These are phyloP conservation scores for Cacoxenus indagator DNA, from an alignment of 2,888 invertebrate species.

Conservation along the genomic window DNA sequence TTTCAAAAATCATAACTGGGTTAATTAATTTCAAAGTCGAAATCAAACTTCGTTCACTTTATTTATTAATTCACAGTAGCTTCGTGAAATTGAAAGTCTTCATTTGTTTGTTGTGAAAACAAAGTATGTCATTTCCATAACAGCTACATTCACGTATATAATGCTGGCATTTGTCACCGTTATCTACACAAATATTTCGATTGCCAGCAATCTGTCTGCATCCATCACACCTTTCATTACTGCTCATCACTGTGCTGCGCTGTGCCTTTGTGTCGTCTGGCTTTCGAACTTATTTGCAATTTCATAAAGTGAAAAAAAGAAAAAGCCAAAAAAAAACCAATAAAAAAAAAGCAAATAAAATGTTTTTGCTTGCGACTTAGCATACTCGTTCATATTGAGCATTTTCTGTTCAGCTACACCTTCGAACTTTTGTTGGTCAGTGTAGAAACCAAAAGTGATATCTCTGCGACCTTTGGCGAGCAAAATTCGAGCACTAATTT, in stretches of 20 bases:
- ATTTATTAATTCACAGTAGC: no score
- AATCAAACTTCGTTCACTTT: no score
- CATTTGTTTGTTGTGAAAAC: no score
- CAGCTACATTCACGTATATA: no score
- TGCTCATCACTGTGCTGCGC: no score
- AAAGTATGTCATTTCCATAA: no score
- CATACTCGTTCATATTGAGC: background rate
- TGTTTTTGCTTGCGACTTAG: background rate
- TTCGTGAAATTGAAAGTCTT: no score
- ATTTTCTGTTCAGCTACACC: background rate
- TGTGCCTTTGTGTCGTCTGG: constrained; percentile 31
- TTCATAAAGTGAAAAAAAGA: constrained; percentile 47
- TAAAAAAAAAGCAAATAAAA: background rate
- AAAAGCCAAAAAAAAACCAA: background rate
- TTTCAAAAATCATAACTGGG: no score
- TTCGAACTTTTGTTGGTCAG: background rate
- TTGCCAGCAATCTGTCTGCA: constrained; percentile 2
- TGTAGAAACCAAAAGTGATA: constrained; percentile 15
- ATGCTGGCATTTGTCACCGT: no score
- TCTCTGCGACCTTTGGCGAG: constrained; percentile 51
- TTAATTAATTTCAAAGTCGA: no score
- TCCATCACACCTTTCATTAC: no score
- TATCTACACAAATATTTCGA: no score
- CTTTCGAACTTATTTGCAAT: constrained; percentile 62
- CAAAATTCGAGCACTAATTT: constrained; percentile 60